Evolutionary conservation across 2,113 vertebrate species (phyloP), one percentile per base, ranked within the genome.

Genomic region (Tor tambroides): DNA sequence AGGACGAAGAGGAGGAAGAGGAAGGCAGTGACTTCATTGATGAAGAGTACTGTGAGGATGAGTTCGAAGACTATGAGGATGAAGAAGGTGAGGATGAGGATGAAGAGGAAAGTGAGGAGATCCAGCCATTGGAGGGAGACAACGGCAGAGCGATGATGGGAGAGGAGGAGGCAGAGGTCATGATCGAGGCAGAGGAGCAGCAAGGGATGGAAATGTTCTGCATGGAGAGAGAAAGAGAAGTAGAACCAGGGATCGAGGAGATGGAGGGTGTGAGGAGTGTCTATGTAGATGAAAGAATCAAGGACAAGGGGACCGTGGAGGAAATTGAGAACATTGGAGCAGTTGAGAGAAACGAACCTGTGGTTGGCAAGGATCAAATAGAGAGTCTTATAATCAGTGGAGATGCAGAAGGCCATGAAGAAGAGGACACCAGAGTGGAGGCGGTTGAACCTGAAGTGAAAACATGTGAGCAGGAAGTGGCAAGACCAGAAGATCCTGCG

Each of bases 1-100:
- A 94, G 14, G 94, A 94, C 0, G 94, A 94, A 15, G 91, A 96
- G 1, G 96, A 96, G 0, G 96, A 96, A 2, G 96, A 96, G 1
- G 96, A 96, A 0, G 94, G 94, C 0, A 95, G 95, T 0, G 96
- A 96, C 4, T 95, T 93, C 0, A 91, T 91, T 0, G 43, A 95
- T 1, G 93, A 94, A 0, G 89, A 94, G 10, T 92, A 91, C 8
- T 92, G 91, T 17, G 91, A 91, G 1, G 91, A 3, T 3, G 43
- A 92, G 19, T 93, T 91, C 23, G 93, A 92, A 0, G 93, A 94
- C 0, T 91, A 93, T 51, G 94, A 93, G 28, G 93, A 88, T 0
- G 92, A 92, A 4, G 91, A 92, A 8, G 92, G 93, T 3, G 87
- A 88, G 0, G 92, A 92, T 6, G 91, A 92, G 10, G 92, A 93